Evolutionary conservation across 2,888 invertebrate species (phyloP).

Genomic region (Drepanosiphum platanoidis): DNA sequence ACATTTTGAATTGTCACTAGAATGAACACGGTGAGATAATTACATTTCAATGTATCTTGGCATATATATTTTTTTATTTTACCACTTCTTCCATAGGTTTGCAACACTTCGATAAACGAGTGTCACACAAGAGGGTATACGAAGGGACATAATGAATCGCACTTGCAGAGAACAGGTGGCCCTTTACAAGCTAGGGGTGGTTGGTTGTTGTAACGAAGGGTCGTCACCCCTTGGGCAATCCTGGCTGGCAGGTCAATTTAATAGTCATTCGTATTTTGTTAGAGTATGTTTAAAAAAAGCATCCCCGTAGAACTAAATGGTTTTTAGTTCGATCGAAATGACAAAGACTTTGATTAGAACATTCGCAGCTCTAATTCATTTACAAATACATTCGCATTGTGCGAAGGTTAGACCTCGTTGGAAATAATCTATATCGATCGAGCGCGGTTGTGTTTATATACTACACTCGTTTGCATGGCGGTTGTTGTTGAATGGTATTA

Average conservation of each 20-base stretch:
- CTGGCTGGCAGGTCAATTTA: slow-evolving; percentile 59
- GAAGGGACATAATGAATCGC: slow-evolving; percentile 60
- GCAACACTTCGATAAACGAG: slow-evolving; percentile 58
- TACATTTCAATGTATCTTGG: slow-evolving; percentile 30
- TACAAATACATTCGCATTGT: neutral
- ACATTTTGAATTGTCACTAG: neutral
- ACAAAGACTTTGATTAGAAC: slow-evolving; percentile 36
- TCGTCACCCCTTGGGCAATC: slow-evolving; percentile 55
- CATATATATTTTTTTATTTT: slow-evolving; percentile 31
- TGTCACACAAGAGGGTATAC: slow-evolving; percentile 49
- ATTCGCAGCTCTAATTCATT: slow-evolving; percentile 38
- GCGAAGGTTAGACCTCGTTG: neutral
- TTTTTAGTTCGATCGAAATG: slow-evolving; percentile 41
- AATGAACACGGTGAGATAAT: slow-evolving; percentile 28
- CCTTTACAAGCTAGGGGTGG: slow-evolving; percentile 52
- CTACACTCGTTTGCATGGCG: neutral
- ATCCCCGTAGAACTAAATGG: slow-evolving; percentile 49
- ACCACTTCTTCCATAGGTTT: slow-evolving; percentile 39
- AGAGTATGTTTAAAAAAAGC: slow-evolving; percentile 56
- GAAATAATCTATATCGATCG: neutral
- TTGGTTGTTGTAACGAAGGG: slow-evolving; percentile 59
- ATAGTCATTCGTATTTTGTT: slow-evolving; percentile 62
- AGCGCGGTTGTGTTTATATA: too few species aligned
- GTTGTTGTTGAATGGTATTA: neutral
- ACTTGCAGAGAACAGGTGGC: slow-evolving; percentile 61